Percentiles rank a stretch among this genome's conserved stretches.
phyloP scores from a whole-genome alignment of 1,140 invertebrate species.

The Drosophila persimilis region DNA sequence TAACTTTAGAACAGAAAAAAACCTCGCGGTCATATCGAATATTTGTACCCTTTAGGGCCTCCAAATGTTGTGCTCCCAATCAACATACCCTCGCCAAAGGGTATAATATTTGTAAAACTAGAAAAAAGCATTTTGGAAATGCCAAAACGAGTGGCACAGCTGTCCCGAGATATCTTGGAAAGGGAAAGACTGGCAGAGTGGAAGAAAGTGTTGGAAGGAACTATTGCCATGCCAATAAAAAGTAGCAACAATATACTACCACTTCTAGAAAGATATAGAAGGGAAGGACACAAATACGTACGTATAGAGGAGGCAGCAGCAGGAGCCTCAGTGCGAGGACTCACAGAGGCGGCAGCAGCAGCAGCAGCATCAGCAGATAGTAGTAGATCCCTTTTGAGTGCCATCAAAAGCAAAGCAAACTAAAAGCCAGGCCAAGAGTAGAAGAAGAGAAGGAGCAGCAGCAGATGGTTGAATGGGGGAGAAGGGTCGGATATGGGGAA shows the following conservation, averaged over 20 bases:
- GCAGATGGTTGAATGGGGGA: constrained; percentile 17
- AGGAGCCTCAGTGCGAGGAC: not conserved
- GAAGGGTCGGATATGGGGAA: not conserved
- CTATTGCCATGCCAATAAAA: constrained; percentile 68
- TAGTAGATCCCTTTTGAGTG: constrained; percentile 46
- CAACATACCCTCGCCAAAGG: too few species aligned
- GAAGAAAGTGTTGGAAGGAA: not conserved
- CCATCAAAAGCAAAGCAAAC: constrained; percentile 69
- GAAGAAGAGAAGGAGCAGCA: not conserved
- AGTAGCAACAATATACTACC: constrained; percentile 16
- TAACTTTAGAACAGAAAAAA: too few species aligned
- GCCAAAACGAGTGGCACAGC: constrained; percentile 38
- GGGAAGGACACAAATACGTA: too few species aligned
- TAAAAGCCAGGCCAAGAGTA: constrained; percentile 40
- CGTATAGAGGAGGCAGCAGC: constrained; percentile 17
- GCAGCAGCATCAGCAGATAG: constrained; percentile 24
- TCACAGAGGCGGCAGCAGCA: constrained; percentile 23
- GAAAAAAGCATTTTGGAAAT: constrained; percentile 14
- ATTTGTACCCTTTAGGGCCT: too few species aligned
- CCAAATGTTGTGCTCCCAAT: too few species aligned
- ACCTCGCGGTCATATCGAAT: too few species aligned
- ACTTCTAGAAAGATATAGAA: too few species aligned
- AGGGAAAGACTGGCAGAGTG: not conserved
- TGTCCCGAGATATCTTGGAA: constrained; percentile 23
- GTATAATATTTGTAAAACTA: too few species aligned